A percentile compares a stretch with the other conserved stretches of the same genome.
Conservation (phyloP, 2,797 vertebrate genomes). For the Eutrigla gurnardus region DNA sequence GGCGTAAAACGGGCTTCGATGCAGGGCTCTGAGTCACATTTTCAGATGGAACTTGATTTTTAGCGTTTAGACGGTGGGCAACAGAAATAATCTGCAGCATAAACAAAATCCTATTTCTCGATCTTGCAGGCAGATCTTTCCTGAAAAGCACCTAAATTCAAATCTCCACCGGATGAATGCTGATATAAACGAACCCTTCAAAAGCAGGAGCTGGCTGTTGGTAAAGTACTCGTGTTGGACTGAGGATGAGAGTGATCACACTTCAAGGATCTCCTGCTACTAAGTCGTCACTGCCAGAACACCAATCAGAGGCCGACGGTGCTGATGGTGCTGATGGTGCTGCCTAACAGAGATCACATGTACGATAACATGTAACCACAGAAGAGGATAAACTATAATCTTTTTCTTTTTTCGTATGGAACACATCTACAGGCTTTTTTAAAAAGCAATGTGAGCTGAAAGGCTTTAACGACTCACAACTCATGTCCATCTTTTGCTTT, state of each 20-base stretch:
- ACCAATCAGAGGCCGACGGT: constrained; percentile 49
- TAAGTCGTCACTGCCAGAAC: constrained; percentile 47
- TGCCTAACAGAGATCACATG: constrained; percentile 33
- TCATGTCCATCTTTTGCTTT: constrained; percentile 1
- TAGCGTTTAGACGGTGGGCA: not conserved
- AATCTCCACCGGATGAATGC: constrained; percentile 7
- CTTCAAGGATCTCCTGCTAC: constrained; percentile 55
- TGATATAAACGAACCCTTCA: constrained; percentile 37
- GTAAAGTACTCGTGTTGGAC: constrained; percentile 37
- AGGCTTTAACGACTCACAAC: constrained; percentile 1
- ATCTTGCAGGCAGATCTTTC: constrained; percentile 14
- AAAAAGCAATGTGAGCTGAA: not conserved
- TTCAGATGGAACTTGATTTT: constrained; percentile 35
- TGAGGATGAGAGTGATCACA: constrained; percentile 40
- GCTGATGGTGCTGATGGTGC: constrained; percentile 31
- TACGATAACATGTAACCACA: constrained; percentile 53
- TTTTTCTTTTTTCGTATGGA: not conserved
- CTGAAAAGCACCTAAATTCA: constrained; percentile 36
- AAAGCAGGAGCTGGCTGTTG: constrained; percentile 11
- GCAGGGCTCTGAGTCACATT: constrained; percentile 53
- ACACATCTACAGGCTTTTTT: not conserved
- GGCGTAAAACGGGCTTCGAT: constrained; percentile 59
- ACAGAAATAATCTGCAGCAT: constrained; percentile 28
- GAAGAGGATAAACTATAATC: constrained; percentile 27
- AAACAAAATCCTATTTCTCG: constrained; percentile 41